A percentile compares a stretch with the other conserved stretches of the same genome.
These are phyloP conservation scores for Heteromurus nitidus DNA, from an alignment of 2,888 invertebrate genomes.

Conservation along the genomic window DNA sequence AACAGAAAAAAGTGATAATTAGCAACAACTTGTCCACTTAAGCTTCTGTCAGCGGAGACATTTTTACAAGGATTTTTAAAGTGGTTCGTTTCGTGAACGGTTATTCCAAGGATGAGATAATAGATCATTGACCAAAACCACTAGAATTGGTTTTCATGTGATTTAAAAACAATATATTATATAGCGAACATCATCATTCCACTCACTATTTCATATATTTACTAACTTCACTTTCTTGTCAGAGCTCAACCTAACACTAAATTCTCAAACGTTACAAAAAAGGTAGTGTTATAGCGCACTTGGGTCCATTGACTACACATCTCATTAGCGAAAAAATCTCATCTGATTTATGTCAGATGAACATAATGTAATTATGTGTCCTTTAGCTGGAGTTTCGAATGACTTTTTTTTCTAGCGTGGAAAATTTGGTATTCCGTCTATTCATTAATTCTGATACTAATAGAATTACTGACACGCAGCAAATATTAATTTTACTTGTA, in stretches of 20 bases:
- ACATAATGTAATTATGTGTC: conserved; percentile 13
- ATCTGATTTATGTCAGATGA: conserved; percentile 4
- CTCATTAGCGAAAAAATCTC: conserved; percentile 20
- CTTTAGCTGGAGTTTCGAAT: conserved; percentile 13
- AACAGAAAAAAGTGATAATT: conserved; percentile 19
- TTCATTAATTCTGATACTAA: conserved; percentile 46
- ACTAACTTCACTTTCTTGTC: conserved; percentile 16
- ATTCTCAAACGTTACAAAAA: conserved; percentile 3
- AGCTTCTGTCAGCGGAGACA: not conserved
- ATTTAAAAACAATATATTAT: conserved; percentile 10
- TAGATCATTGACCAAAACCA: conserved; percentile 46
- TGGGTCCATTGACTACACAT: conserved; percentile 28
- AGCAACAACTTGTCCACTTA: not conserved
- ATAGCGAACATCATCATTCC: not conserved
- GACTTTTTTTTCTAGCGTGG: conserved; percentile 19
- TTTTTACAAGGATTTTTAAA: too few relatives aligned
- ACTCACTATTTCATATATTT: not conserved
- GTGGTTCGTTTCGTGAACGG: too few relatives aligned
- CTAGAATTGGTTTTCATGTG: conserved; percentile 10
- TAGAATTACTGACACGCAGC: conserved; percentile 37
- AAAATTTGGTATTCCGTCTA: conserved; percentile 19
- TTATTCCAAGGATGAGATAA: conserved; percentile 10
- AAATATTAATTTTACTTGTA: conserved; percentile 49
- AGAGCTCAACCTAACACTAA: conserved; percentile 14
- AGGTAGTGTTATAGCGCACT: not conserved